These are phyloP conservation scores for Chionoecetes opilio DNA, from an alignment of 1,140 invertebrate genomes.

Conservation along the genomic window DNA sequence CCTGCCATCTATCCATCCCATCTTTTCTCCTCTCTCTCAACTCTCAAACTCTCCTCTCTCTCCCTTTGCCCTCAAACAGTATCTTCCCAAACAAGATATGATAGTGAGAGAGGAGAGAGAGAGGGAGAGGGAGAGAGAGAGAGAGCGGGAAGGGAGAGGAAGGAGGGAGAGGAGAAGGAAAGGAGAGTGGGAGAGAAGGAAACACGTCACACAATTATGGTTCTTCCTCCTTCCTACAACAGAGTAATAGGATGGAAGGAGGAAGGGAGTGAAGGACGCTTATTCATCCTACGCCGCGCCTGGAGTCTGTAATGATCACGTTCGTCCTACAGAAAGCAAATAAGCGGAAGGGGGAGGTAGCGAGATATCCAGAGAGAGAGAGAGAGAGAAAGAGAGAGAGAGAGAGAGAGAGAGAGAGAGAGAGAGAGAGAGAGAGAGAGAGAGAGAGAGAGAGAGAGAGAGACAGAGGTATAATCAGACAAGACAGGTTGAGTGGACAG, in stretches of 20 bases:
- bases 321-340: background rate
- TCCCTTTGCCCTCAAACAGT: background rate
- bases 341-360: background rate
- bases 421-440: no score
- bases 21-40: background rate
- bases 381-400: background rate
- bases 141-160: background rate
- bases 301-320: constrained; percentile 16
- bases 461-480: background rate
- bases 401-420: no score
- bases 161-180: background rate
- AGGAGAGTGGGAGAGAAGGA: background rate
- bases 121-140: background rate
- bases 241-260: background rate
- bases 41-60: background rate
- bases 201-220: background rate
- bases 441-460: no score
- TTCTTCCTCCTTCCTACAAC: background rate
- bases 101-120: background rate
- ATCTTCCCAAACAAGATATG: no score
- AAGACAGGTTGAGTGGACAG: background rate
- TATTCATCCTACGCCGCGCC: background rate
- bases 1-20: background rate
- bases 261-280: background rate
- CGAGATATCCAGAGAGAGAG: background rate